phyloP scores from a whole-genome alignment of 1,140 invertebrate species.

The Eciton burchellii region DNA sequence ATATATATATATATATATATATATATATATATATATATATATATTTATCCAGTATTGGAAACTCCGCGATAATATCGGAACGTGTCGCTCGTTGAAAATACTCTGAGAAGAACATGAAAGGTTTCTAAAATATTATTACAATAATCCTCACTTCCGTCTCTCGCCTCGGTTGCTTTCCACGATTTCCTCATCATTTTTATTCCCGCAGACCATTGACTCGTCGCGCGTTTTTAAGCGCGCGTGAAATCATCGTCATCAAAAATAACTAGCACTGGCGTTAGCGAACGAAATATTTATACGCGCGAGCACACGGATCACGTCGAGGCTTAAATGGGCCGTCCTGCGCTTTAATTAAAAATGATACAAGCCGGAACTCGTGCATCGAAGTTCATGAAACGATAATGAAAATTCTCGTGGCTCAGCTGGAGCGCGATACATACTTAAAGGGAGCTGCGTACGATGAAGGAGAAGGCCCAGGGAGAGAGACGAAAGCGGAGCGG shows the following conservation, averaged over 20 bases:
- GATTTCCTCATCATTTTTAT: constrained; percentile 11
- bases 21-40: too few species aligned
- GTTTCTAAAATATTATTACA: neutral
- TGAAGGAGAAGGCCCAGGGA: neutral
- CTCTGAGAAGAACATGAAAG: neutral
- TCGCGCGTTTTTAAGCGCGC: neutral
- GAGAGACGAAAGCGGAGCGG: neutral
- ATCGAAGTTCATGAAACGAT: constrained; percentile 33
- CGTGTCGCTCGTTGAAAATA: too few species aligned
- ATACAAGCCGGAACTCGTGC: neutral
- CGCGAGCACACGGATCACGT: neutral
- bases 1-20: too few species aligned
- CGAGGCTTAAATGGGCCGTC: neutral
- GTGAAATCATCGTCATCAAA: neutral
- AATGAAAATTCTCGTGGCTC: constrained; percentile 41
- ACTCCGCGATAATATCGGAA: too few species aligned
- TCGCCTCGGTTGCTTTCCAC: neutral
- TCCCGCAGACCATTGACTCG: neutral
- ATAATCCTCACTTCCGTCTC: neutral
- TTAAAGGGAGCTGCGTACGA: neutral
- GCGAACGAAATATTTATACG: neutral
- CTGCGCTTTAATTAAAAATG: constrained; percentile 21
- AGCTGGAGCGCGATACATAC: neutral
- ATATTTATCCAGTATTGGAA: too few species aligned
- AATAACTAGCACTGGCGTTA: constrained; percentile 1